These are phyloP conservation scores for Lophius piscatorius DNA, from an alignment of 2,113 vertebrate genomes.

Conservation along the genomic window DNA sequence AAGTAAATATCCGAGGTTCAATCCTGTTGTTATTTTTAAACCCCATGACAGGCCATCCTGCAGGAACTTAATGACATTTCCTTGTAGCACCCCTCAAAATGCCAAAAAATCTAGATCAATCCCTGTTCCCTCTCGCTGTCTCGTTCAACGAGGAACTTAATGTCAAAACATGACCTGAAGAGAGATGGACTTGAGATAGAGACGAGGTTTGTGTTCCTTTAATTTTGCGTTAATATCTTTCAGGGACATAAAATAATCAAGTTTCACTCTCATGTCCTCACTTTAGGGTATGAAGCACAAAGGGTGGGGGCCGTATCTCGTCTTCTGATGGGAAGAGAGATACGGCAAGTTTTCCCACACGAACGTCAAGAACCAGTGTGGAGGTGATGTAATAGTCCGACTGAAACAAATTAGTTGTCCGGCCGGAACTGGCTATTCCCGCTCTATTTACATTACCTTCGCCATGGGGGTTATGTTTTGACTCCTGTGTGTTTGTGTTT, in stretches of 20 bases:
- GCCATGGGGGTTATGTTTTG: too few species aligned
- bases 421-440: too few species aligned
- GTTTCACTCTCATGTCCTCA: conserved; percentile 42
- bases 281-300: conserved; percentile 6
- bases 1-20: too few species aligned
- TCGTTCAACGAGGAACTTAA: conserved; percentile 12
- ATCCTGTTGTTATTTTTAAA: neutral
- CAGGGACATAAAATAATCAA: conserved; percentile 68
- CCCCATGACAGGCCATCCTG: neutral
- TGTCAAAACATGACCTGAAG: conserved; percentile 27
- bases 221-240: conserved; percentile 63
- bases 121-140: neutral
- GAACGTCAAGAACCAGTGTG: conserved; percentile 2
- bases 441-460: too few species aligned
- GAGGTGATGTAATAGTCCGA: neutral
- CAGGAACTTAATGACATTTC: neutral
- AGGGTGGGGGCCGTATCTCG: too few species aligned
- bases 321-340: conserved; percentile 18
- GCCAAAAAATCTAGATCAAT: too few species aligned
- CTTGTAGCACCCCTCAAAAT: neutral
- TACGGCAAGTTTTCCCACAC: conserved; percentile 47
- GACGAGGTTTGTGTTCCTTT: conserved; percentile 63
- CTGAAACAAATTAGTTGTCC: too few species aligned
- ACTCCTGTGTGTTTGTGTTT: too few species aligned
- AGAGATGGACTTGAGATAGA: conserved; percentile 36